Evolutionary conservation across 1,140 invertebrate genomes (phyloP).

Genomic region (Cheumatopsyche charites): DNA sequence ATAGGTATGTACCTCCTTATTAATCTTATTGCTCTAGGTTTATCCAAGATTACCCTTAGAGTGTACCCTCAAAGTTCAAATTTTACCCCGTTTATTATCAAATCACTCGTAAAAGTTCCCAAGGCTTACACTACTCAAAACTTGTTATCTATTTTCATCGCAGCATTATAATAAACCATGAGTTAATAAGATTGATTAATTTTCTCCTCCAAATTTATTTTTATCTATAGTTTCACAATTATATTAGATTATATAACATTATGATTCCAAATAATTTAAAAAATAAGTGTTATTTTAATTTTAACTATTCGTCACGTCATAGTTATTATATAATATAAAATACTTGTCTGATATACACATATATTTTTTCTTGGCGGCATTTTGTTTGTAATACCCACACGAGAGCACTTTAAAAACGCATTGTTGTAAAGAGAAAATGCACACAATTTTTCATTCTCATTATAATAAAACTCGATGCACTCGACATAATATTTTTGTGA

Average conservation of each 20-base stretch:
- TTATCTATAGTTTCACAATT: not conserved
- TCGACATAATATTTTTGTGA: not conserved
- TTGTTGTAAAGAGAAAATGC: slow-evolving; percentile 12
- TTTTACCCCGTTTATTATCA: slow-evolving; percentile 12
- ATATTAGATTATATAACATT: too few relatives aligned
- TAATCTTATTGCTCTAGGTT: not conserved
- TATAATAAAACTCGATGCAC: not conserved
- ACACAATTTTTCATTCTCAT: slow-evolving; percentile 1
- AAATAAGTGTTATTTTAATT: too few relatives aligned
- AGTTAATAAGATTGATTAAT: too few relatives aligned
- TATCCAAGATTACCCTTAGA: not conserved
- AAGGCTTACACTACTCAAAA: not conserved
- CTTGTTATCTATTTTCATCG: not conserved
- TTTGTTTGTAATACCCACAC: slow-evolving; percentile 27
- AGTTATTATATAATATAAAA: too few relatives aligned
- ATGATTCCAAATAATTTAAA: too few relatives aligned
- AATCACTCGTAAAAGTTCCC: not conserved
- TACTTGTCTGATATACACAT: too few relatives aligned
- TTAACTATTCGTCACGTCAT: too few relatives aligned
- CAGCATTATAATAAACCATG: too few relatives aligned
- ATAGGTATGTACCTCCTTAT: too few relatives aligned
- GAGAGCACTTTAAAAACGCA: slow-evolving; percentile 10
- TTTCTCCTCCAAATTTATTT: too few relatives aligned
- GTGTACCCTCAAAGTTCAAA: slow-evolving; percentile 12
- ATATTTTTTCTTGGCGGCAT: slow-evolving; percentile 2